These are phyloP conservation scores for Pristionchus arcanus DNA, from an alignment of 2,888 invertebrate species.

Conservation along the genomic window DNA sequence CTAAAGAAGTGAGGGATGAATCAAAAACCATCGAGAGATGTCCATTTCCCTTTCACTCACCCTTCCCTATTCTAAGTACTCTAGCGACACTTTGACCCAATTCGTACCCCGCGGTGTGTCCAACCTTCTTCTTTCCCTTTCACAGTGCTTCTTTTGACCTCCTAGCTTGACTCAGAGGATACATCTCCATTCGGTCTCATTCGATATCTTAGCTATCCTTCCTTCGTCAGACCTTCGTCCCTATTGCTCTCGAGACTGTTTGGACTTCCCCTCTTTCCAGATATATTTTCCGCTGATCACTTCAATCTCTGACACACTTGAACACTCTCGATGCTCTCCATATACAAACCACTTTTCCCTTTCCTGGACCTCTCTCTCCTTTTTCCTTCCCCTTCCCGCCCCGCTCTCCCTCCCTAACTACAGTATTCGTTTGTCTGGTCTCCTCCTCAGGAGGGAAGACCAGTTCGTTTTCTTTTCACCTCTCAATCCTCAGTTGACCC, in stretches of 20 bases:
- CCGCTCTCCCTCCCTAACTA: slow-evolving; percentile 53
- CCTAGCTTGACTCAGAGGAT: not conserved
- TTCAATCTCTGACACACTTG: slow-evolving; percentile 51
- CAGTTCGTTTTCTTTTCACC: slow-evolving; percentile 57
- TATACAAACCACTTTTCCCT: slow-evolving; percentile 55
- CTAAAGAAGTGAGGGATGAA: slow-evolving; percentile 44
- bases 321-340: slow-evolving; percentile 42
- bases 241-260: slow-evolving; percentile 1
- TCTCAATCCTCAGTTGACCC: slow-evolving; percentile 56
- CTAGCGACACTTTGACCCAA: slow-evolving; percentile 56
- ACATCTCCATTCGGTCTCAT: not conserved
- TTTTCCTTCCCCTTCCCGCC: not conserved
- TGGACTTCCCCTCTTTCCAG: slow-evolving; percentile 1
- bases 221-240: not conserved
- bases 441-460: slow-evolving; percentile 49
- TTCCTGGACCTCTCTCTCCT: slow-evolving; percentile 50
- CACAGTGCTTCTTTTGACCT: slow-evolving; percentile 23
- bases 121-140: slow-evolving; percentile 4
- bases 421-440: slow-evolving; percentile 54
- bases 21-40: slow-evolving; percentile 34
- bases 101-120: slow-evolving; percentile 39
- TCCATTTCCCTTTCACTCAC: slow-evolving; percentile 32
- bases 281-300: slow-evolving; percentile 40
- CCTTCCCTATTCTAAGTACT: slow-evolving; percentile 49
- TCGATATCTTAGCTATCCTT: not conserved